Conservation (phyloP, 2,797 vertebrate species). For the Sphenodon punctatus region DNA sequence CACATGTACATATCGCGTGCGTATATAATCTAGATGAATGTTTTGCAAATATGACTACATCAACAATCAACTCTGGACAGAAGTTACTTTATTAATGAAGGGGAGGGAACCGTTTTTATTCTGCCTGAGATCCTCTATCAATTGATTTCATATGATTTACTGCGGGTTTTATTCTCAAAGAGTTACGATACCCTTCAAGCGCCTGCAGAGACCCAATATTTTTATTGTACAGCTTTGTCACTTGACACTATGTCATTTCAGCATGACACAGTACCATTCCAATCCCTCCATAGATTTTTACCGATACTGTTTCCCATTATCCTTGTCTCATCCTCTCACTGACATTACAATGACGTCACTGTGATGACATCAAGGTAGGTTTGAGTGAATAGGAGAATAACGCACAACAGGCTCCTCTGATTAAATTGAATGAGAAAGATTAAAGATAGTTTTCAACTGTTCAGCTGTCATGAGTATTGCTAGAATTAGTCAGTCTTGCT, state of each 20-base stretch:
- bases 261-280: not conserved
- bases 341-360: slow-evolving; percentile 1
- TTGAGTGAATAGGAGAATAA: slow-evolving; percentile 26
- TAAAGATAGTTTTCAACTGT: not conserved
- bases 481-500: not conserved
- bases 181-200: slow-evolving; percentile 41
- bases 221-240: slow-evolving; percentile 40
- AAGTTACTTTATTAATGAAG: slow-evolving; percentile 66
- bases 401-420: not conserved
- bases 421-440: slow-evolving; percentile 4
- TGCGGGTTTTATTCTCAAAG: slow-evolving; percentile 56
- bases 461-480: not conserved
- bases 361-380: slow-evolving; percentile 1
- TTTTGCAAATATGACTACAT: not conserved
- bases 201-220: slow-evolving; percentile 42
- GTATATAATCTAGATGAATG: not conserved
- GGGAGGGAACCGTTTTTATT: slow-evolving; percentile 63
- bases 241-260: slow-evolving; percentile 19
- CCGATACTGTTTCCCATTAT: slow-evolving; percentile 28
- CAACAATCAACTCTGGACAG: slow-evolving; percentile 53
- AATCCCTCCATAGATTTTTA: slow-evolving; percentile 8
- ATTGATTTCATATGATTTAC: slow-evolving; percentile 66
- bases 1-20: slow-evolving; percentile 38
- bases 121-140: slow-evolving; percentile 57
- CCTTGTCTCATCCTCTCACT: slow-evolving; percentile 20